Conservation (phyloP, 2,113 vertebrate species). For the Forbesichthys papilliferus region DNA sequence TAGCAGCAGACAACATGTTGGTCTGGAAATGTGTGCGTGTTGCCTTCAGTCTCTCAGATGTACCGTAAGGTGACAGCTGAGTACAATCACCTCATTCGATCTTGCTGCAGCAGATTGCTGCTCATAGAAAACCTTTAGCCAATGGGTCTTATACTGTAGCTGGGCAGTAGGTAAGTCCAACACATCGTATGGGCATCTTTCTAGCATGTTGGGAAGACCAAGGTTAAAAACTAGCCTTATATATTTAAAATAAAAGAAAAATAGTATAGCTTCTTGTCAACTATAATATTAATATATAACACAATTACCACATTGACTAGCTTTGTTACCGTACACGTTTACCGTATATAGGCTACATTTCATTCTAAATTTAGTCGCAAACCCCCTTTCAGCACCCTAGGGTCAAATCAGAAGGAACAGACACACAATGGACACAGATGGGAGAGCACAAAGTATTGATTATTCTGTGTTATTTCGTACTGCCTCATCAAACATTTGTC, state of each 20-base stretch:
- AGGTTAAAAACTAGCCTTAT: no score
- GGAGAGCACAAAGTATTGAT: conserved; percentile 27
- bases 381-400: conserved; percentile 5
- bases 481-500: conserved; percentile 41
- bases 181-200: no score
- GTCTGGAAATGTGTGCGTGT: background rate
- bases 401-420: conserved; percentile 18
- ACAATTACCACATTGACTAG: no score
- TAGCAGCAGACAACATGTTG: conserved; percentile 17
- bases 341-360: conserved; percentile 1
- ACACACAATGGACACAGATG: background rate
- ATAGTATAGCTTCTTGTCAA: no score
- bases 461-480: conserved; percentile 32
- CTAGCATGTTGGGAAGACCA: no score
- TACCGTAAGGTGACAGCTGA: conserved; percentile 30
- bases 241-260: no score
- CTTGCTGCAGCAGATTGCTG: conserved; percentile 42
- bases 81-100: conserved; percentile 40
- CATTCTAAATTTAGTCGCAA: conserved; percentile 3
- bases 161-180: background rate
- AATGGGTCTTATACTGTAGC: conserved; percentile 44
- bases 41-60: conserved; percentile 19
- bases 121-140: conserved; percentile 45
- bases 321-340: no score
- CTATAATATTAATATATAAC: no score